A percentile compares a stretch with the other conserved stretches of the same genome.
These are phyloP conservation scores for Semnopithecus entellus DNA, from an alignment of 2,113 vertebrate species.

Conservation along the genomic window DNA sequence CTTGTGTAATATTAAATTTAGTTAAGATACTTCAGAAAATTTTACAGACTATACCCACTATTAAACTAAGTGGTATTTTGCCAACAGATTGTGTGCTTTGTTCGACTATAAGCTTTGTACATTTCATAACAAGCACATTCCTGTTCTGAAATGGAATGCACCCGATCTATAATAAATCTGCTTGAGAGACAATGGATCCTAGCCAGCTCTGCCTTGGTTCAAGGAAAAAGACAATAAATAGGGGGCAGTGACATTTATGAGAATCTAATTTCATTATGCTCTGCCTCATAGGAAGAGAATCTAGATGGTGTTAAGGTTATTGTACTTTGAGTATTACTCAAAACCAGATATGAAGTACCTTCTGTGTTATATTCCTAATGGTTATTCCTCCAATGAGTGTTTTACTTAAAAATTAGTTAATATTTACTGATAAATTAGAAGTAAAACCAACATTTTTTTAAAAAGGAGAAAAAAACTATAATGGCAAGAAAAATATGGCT, in stretches of 20 bases:
- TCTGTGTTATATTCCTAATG: background rate
- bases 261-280: constrained; percentile 81
- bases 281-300: constrained; percentile 79
- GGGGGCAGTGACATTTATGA: constrained; percentile 82
- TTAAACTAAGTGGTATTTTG: background rate
- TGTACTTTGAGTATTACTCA: constrained; percentile 74
- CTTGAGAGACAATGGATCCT: constrained; percentile 81
- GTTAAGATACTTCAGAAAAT: constrained; percentile 3
- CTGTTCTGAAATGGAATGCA: constrained; percentile 82
- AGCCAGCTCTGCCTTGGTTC: constrained; percentile 82
- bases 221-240: constrained; percentile 84
- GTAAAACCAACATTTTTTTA: constrained; percentile 3
- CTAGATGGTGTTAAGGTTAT: constrained; percentile 64
- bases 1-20: constrained; percentile 24
- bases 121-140: constrained; percentile 84
- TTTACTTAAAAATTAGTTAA: constrained; percentile 49
- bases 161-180: constrained; percentile 85
- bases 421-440: constrained; percentile 19
- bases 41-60: background rate
- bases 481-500: constrained; percentile 3
- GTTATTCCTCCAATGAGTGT: constrained; percentile 11
- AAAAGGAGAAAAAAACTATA: background rate
- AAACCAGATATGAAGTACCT: constrained; percentile 39
- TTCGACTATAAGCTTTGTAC: constrained; percentile 25
- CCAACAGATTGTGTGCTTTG: background rate